Conservation (phyloP, 2,113 vertebrate species). For the Myanophis thanlyinensis region DNA sequence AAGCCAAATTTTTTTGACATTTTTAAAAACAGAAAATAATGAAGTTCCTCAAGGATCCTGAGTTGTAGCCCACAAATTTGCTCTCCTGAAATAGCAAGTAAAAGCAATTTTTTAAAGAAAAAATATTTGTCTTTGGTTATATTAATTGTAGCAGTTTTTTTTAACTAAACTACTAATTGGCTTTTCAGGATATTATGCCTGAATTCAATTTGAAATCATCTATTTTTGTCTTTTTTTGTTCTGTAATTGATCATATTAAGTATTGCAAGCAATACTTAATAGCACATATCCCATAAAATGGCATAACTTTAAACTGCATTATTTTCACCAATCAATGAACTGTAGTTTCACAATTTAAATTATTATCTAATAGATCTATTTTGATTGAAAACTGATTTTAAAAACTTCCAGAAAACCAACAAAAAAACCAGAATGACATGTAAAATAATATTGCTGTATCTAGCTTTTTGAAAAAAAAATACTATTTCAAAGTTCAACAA, state of each 20-base stretch:
- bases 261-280: background rate
- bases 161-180: background rate
- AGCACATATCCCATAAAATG: background rate
- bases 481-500: background rate
- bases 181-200: background rate
- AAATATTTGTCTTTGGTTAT: background rate
- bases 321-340: background rate
- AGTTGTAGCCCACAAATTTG: background rate
- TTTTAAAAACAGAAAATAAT: background rate
- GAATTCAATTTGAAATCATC: background rate
- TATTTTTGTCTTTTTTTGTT: background rate
- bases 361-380: background rate
- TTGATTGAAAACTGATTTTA: background rate
- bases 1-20: background rate
- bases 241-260: background rate
- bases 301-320: background rate
- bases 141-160: background rate
- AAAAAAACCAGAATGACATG: background rate
- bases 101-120: background rate
- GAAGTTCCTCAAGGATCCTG: background rate
- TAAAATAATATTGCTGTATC: background rate
- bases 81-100: background rate
- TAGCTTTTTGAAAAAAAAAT: constrained; percentile 1
- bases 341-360: background rate
- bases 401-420: background rate